Conservation (phyloP, 2,113 vertebrate genomes). For the Arenaria interpres region DNA sequence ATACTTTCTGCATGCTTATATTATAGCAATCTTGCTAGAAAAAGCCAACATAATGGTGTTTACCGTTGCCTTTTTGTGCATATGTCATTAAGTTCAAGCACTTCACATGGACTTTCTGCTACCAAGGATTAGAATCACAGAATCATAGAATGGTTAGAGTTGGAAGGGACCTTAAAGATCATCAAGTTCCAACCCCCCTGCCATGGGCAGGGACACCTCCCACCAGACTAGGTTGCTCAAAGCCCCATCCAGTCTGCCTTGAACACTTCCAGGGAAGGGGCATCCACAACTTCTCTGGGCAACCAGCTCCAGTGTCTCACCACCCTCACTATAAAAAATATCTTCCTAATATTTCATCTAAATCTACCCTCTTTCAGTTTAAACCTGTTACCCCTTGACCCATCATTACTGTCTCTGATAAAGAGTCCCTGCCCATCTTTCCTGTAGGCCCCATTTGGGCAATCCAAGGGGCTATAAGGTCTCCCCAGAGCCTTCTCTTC, state of each 20-base stretch:
- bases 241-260: background rate
- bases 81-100: background rate
- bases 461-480: background rate
- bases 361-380: background rate
- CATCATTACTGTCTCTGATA: background rate
- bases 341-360: background rate
- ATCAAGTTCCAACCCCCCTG: background rate
- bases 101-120: background rate
- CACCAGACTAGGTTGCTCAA: background rate
- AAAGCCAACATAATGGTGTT: background rate
- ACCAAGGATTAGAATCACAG: background rate
- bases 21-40: background rate
- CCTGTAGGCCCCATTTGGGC: background rate
- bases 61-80: background rate
- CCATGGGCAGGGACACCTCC: background rate
- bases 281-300: background rate
- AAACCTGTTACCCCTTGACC: background rate
- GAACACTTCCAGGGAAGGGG: background rate
- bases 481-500: background rate
- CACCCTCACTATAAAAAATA: background rate
- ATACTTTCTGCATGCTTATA: background rate
- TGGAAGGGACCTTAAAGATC: background rate
- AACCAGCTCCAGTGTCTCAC: background rate
- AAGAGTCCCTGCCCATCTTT: background rate
- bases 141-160: background rate